A percentile compares a stretch with the other conserved stretches of the same genome.
Evolutionary conservation across 35 echinoderm and acorn worm species (phyloP).

Genomic region (Amphiura filiformis): DNA sequence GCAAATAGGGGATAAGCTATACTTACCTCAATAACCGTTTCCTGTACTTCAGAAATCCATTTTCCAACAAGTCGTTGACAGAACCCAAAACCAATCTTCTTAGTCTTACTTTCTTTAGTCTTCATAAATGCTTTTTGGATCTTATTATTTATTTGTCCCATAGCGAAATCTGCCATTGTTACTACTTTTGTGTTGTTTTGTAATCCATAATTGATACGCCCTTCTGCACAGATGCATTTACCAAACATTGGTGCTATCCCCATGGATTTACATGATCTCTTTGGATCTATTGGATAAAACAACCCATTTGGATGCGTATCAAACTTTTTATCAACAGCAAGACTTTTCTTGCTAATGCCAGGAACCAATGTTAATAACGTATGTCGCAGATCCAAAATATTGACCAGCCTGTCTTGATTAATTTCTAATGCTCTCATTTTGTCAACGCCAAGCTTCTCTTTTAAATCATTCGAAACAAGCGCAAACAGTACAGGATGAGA

Average conservation of each 20-base stretch:
- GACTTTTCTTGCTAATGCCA: background rate
- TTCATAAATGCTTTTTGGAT: background rate
- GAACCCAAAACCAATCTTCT: background rate
- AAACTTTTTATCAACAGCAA: background rate
- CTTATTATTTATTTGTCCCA: background rate
- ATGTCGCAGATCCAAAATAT: slow-evolving; percentile 67
- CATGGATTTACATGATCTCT: background rate
- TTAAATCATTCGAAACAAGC: slow-evolving; percentile 42
- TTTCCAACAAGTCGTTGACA: background rate
- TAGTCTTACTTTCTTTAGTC: background rate
- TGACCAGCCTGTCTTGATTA: slow-evolving; percentile 74
- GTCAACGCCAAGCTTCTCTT: background rate
- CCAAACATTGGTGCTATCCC: background rate
- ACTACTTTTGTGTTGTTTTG: background rate
- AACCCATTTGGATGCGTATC: background rate
- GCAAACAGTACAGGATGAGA: slow-evolving; percentile 77
- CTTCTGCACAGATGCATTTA: background rate
- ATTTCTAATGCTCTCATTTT: slow-evolving; percentile 23
- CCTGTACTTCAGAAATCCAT: background rate
- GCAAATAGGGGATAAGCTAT: too few relatives aligned
- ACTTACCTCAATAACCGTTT: background rate
- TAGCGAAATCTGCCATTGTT: background rate
- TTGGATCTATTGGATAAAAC: background rate
- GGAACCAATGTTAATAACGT: slow-evolving; percentile 44
- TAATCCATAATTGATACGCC: background rate